These are phyloP conservation scores for Trichoplusia ni DNA, from an alignment of 1,140 invertebrate species.

Conservation along the genomic window DNA sequence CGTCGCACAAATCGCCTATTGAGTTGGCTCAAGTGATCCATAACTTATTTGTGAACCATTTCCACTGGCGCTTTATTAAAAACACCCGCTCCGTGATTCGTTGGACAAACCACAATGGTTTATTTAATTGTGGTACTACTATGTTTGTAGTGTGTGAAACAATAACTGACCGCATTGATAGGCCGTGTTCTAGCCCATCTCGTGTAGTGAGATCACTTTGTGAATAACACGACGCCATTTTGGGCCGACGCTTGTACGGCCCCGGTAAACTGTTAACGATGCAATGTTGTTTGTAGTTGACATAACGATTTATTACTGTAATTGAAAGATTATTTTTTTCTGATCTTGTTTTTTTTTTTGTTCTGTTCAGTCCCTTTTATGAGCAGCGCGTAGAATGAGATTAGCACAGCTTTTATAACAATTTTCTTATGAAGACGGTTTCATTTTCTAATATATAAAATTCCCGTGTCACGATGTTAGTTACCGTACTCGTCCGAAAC, in stretches of 20 bases:
- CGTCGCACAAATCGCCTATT: constrained; percentile 15
- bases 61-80: constrained; percentile 20
- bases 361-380: too few species aligned
- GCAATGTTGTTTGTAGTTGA: constrained; percentile 8
- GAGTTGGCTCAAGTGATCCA: constrained; percentile 15
- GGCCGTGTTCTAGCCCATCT: constrained; percentile 32
- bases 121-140: constrained; percentile 30
- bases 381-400: too few species aligned
- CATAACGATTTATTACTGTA: constrained; percentile 4
- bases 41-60: constrained; percentile 12
- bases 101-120: constrained; percentile 34
- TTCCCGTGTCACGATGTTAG: too few species aligned
- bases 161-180: constrained; percentile 48
- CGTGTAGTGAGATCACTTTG: constrained; percentile 24
- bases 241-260: constrained; percentile 16
- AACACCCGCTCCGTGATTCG: constrained; percentile 13
- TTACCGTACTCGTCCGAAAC: too few species aligned
- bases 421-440: too few species aligned
- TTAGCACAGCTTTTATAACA: too few species aligned
- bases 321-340: constrained; percentile 13
- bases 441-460: too few species aligned
- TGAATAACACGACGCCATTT: constrained; percentile 18
- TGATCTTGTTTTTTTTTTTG: too few species aligned
- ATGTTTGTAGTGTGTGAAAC: constrained; percentile 34
- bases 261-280: neutral